Conservation (phyloP, 1,140 invertebrate genomes). For the Meteorus sp. region DNA sequence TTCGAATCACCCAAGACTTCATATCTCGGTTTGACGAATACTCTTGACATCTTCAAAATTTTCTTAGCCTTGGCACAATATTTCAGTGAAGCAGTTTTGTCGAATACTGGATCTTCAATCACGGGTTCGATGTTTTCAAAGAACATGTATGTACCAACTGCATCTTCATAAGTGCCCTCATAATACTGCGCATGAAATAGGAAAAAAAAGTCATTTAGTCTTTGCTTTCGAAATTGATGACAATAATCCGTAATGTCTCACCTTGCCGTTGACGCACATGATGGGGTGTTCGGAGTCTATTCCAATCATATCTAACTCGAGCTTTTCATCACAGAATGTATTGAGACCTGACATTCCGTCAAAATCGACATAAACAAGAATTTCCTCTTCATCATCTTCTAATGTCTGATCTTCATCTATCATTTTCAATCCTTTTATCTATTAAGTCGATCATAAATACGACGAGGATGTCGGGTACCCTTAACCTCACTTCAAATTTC, state of each 20-base stretch:
- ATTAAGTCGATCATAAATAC: too few species aligned
- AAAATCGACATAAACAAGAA: constrained; percentile 55
- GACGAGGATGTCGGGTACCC: too few species aligned
- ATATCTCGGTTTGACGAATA: constrained; percentile 52
- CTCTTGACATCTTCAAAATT: constrained; percentile 58
- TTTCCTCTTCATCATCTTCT: constrained; percentile 47
- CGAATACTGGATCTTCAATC: constrained; percentile 56
- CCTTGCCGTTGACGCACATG: constrained; percentile 61
- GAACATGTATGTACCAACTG: constrained; percentile 59
- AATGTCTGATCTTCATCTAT: constrained; percentile 36
- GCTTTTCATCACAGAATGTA: constrained; percentile 42
- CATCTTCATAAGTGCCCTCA: constrained; percentile 59
- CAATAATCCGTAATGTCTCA: constrained; percentile 32
- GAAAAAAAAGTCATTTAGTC: constrained; percentile 6
- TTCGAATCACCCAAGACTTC: constrained; percentile 46
- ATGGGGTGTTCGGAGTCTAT: constrained; percentile 60
- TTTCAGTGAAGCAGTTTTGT: constrained; percentile 51
- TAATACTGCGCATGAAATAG: constrained; percentile 45
- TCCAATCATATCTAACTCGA: constrained; percentile 58
- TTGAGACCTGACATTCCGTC: constrained; percentile 44
- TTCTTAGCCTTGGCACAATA: constrained; percentile 59
- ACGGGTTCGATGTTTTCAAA: constrained; percentile 54
- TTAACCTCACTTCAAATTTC: too few species aligned
- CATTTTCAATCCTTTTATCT: constrained; percentile 13
- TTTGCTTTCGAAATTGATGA: constrained; percentile 6